Evolutionary conservation across 2,888 invertebrate species (phyloP), one percentile per base, ranked within the genome.

Genomic region (Lasioglossum villosulum): DNA sequence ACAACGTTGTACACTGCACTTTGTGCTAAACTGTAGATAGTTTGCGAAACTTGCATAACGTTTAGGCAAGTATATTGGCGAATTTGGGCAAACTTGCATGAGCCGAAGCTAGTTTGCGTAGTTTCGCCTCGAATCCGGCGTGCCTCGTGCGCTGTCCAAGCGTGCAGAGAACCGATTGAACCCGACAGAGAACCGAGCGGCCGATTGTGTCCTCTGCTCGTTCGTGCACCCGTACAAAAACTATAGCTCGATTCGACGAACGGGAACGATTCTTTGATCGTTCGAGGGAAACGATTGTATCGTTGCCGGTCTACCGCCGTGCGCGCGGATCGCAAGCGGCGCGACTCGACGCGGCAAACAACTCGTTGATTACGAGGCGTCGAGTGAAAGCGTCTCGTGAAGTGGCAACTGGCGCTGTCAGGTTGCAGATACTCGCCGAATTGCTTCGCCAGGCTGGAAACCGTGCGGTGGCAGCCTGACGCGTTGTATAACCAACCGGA

Each of bases 31-130:
- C 80, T 70, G 78, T 70, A 63, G 75, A 83, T 79, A 83, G 77
- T 85, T 83, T 14, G 71, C 45, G 19, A 27, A 80, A 83, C 81
- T 85, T 83, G 76, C 66, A 75, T 82, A 83, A 83, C 83, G 75
- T 86, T 75, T 79, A 63, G 73, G 75, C 78, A 81, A 85, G 85
- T 83, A 80, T 88, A 85, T 81, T 70, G 79, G 74, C 34, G 76
- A 85, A 83, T 85, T 83, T 80, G 80, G 78, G 27, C 52, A 23
- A 45, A 71, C 68, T 68, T 52, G 45, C 45, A 71, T 80, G 80
- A 82, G 78, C 48, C 16, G 52, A 12, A 30, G 66, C 34, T 45
- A 37, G n/a, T 37, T 45, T n/a, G 45, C 27, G 30, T 73, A 63
- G 56, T 45, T 79, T 63, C 73, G 39, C 52, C 14, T 63, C 12